phyloP scores from a whole-genome alignment of 2,797 vertebrate species.

The Manis javanica region DNA sequence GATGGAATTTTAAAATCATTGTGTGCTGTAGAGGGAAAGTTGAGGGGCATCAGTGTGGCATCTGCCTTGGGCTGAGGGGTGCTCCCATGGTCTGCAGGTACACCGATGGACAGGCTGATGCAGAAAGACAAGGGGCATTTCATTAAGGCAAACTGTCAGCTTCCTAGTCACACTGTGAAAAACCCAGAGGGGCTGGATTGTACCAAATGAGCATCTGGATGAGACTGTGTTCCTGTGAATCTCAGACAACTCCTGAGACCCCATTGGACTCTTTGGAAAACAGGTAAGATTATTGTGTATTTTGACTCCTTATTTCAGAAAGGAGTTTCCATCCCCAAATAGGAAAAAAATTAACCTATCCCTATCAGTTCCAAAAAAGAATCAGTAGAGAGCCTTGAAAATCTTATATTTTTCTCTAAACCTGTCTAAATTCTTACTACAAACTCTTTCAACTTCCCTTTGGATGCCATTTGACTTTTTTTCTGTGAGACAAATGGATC shows the following conservation, averaged over 20 bases:
- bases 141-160: not conserved
- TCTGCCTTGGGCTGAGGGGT: not conserved
- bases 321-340: not conserved
- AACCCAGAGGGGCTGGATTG: not conserved
- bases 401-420: not conserved
- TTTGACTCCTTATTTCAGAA: not conserved
- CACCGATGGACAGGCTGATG: not conserved
- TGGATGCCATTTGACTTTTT: conserved; percentile 14
- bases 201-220: not conserved
- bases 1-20: not conserved
- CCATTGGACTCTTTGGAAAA: not conserved
- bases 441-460: not conserved
- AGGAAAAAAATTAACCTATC: not conserved
- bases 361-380: not conserved
- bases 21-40: not conserved
- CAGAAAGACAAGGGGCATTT: not conserved
- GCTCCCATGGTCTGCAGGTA: not conserved
- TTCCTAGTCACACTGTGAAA: not conserved
- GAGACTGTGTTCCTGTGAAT: not conserved
- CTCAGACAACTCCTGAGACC: not conserved
- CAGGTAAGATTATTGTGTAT: not conserved
- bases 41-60: not conserved
- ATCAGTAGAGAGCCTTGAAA: not conserved
- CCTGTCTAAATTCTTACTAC: not conserved
- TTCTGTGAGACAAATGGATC: not conserved